Base-by-base conservation (phyloP, 2,888 invertebrate species). In the Ferrisia virgata region DNA sequence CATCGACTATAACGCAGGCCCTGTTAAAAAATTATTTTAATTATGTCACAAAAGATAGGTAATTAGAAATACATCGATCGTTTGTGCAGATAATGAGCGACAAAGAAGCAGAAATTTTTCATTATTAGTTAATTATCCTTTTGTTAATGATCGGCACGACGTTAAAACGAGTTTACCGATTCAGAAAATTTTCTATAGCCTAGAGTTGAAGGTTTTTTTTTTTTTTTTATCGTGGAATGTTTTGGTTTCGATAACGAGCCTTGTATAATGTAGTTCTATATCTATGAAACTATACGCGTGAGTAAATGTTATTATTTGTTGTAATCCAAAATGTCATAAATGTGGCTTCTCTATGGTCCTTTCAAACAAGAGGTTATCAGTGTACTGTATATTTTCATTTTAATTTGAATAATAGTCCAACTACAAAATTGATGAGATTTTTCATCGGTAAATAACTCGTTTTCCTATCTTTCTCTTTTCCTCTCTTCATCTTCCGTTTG, bases 91-190 rank as follows among this genome's bases (percentile, higher is more conserved):
- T 28, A 28, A 64, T 64, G 28, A 64, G 64, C 25, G 64, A 64
- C 64, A 28, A 64, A 28, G 64, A 64, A 64, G 64, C 64, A 28
- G 28, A 64, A 64, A 64, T 64, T 64, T 64, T 64, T 28, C 11
- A 64, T 64, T 64, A 64, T 64, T 64, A 64, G 64, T 64, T 64
- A 64, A 64, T 64, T 64, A 64, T 64, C 28, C 13, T 28, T 64
- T 64, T 64, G 64, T 64, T 11, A 28, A 9, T 15, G 64, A n/a
- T 28, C 13, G 28, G n/a, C 64, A 28, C 15, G 64, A 28, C 58
- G 58, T 58, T 64, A 13, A 28, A 28, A 13, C 64, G 28, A 64
- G 64, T 64, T 9, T 28, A 28, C 3, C 28, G 64, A 64, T 28
- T 64, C 28, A 28, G 28, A 64, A 64, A 64, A 64, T 64, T 53